Evolutionary conservation across 1,140 invertebrate species (phyloP).

Genomic region (Ylistrum balloti): DNA sequence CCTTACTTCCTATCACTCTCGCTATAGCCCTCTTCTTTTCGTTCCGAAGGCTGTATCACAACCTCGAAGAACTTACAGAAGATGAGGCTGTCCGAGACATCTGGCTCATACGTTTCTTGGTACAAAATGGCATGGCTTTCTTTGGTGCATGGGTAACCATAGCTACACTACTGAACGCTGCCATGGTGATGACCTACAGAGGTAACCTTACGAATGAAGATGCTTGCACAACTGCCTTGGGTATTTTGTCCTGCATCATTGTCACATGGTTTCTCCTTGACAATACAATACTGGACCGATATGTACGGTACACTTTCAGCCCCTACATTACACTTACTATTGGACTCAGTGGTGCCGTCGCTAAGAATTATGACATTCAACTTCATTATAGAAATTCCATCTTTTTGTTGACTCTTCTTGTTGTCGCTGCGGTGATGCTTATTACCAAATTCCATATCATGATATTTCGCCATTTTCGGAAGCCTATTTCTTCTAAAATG

Average conservation of each 20-base stretch:
- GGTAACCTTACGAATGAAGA: slow-evolving; percentile 42
- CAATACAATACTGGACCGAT: slow-evolving; percentile 67
- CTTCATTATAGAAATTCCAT: neutral
- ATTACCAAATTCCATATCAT: too few species aligned
- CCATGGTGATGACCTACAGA: slow-evolving; percentile 62
- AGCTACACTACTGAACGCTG: slow-evolving; percentile 70
- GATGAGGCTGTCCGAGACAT: slow-evolving; percentile 47
- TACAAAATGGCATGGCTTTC: slow-evolving; percentile 73
- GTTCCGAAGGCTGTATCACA: slow-evolving; percentile 49
- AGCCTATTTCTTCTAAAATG: slow-evolving; percentile 43
- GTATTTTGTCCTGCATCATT: slow-evolving; percentile 52
- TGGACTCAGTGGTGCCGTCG: slow-evolving; percentile 64
- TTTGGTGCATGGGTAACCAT: slow-evolving; percentile 71
- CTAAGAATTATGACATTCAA: slow-evolving; percentile 58
- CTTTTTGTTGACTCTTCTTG: neutral
- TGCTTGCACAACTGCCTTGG: slow-evolving; percentile 53
- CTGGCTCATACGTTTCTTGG: slow-evolving; percentile 70
- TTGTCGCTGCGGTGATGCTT: too few species aligned
- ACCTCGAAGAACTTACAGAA: neutral
- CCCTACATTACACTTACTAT: slow-evolving; percentile 71
- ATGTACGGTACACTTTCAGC: slow-evolving; percentile 66
- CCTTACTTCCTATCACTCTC: slow-evolving; percentile 62
- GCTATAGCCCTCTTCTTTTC: slow-evolving; percentile 61
- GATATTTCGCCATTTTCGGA: too few species aligned
- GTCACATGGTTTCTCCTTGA: slow-evolving; percentile 66